A percentile compares a stretch with the other conserved stretches of the same genome.
Conservation (phyloP, 2,113 vertebrate species). For the Pontoporia blainvillei region DNA sequence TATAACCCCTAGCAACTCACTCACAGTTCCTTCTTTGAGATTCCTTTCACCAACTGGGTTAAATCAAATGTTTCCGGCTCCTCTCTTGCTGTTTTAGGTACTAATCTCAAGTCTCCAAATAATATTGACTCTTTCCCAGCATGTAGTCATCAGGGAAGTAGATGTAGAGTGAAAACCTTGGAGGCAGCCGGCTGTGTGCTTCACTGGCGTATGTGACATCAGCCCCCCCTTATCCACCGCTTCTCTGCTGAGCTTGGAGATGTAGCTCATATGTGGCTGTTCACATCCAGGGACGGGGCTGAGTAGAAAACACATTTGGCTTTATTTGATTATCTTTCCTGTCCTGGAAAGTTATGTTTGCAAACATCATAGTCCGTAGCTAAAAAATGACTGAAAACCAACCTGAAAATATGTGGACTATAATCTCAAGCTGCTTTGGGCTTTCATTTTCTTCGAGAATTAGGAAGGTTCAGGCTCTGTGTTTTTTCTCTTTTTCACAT, state of each 20-base stretch:
- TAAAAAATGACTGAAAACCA: background rate
- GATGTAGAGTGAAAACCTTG: background rate
- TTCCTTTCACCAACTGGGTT: background rate
- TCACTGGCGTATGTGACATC: background rate
- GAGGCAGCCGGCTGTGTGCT: background rate
- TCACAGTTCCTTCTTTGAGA: background rate
- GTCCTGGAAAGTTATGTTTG: background rate
- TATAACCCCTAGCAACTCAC: background rate
- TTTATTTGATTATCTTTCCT: background rate
- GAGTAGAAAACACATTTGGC: background rate
- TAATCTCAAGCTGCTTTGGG: background rate
- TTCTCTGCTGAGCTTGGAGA: background rate
- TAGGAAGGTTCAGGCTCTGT: rapidly evolving
- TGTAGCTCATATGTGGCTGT: rapidly evolving
- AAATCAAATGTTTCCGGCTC: background rate
- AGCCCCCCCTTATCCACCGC: background rate
- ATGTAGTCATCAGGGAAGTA: background rate
- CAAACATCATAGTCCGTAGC: background rate
- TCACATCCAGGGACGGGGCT: background rate
- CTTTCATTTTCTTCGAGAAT: background rate
- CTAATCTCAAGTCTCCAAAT: slow-evolving; percentile 17
- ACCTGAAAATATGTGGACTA: background rate
- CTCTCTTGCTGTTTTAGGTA: background rate
- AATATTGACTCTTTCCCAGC: background rate
- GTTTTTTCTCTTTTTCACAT: background rate